Evolutionary conservation across 2,888 invertebrate species (phyloP).

Genomic region (Leucania comma): DNA sequence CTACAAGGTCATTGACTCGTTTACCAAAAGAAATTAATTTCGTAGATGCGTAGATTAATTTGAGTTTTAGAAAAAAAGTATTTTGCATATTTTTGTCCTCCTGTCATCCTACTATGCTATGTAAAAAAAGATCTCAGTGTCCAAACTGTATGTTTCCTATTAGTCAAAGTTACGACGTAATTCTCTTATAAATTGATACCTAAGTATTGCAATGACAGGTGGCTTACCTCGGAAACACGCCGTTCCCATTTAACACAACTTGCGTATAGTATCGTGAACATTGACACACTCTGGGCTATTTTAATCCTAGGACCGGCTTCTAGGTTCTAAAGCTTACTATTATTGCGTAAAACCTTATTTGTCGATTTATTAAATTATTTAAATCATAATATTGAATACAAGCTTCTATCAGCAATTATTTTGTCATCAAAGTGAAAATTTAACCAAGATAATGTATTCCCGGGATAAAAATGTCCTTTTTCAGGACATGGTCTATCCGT

Average conservation of each 20-base stretch:
- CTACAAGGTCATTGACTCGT: too few species aligned
- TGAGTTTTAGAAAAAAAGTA: too few species aligned
- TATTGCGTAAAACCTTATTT: conserved; percentile 6
- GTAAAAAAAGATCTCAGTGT: too few species aligned
- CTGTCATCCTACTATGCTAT: too few species aligned
- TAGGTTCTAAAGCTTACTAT: not conserved
- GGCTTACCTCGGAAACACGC: conserved; percentile 41
- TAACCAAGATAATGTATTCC: too few species aligned
- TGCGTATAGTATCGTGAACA: conserved; percentile 28
- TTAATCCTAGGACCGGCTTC: conserved; percentile 8
- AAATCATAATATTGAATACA: not conserved
- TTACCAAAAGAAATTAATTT: too few species aligned
- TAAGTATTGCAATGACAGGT: conserved; percentile 23
- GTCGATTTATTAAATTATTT: not conserved
- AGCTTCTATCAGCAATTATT: not conserved
- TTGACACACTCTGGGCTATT: conserved; percentile 36
- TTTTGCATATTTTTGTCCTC: too few species aligned
- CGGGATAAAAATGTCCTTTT: too few species aligned
- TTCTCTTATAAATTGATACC: conserved; percentile 25
- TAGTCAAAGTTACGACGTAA: conserved; percentile 8
- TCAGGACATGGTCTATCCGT: too few species aligned
- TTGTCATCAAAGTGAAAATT: too few species aligned
- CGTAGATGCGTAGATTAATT: too few species aligned
- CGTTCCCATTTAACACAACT: conserved; percentile 8
- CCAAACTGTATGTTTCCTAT: too few species aligned